Evolutionary conservation across 1,140 invertebrate genomes (phyloP).

Genomic region (Drosophila parvula): DNA sequence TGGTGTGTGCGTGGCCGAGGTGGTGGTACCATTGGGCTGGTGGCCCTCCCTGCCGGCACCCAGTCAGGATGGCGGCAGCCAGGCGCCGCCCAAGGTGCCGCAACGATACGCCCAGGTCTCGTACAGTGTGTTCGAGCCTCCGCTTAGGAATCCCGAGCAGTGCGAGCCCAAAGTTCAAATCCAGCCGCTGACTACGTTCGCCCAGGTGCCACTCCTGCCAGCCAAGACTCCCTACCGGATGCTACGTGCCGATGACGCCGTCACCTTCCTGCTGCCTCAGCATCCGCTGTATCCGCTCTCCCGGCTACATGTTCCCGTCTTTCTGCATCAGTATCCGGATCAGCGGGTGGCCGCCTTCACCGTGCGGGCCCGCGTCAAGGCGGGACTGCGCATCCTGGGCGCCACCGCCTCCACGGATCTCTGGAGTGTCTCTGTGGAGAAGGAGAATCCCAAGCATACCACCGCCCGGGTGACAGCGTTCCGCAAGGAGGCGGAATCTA

Average conservation of each 20-base stretch:
- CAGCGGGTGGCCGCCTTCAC: constrained; percentile 90
- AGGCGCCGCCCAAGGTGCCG: constrained; percentile 86
- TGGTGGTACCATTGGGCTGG: constrained; percentile 92
- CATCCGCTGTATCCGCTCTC: constrained; percentile 94
- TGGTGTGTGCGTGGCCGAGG: constrained; percentile 93
- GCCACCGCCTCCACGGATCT: constrained; percentile 90
- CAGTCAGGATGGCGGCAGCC: constrained; percentile 85
- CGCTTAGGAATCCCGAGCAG: constrained; percentile 87
- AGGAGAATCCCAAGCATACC: constrained; percentile 91
- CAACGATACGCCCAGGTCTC: constrained; percentile 90
- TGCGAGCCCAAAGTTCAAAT: constrained; percentile 91
- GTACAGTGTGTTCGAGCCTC: constrained; percentile 92
- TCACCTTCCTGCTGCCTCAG: constrained; percentile 94
- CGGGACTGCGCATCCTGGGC: constrained; percentile 91
- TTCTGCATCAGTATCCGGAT: constrained; percentile 88
- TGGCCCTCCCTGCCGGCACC: constrained; percentile 91
- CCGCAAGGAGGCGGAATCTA: constrained; percentile 85
- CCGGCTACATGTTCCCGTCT: constrained; percentile 93
- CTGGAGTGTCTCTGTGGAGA: constrained; percentile 94
- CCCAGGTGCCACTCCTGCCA: constrained; percentile 88
- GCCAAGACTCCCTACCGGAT: constrained; percentile 93
- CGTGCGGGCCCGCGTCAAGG: constrained; percentile 93
- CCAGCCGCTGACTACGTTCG: constrained; percentile 86
- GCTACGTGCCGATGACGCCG: constrained; percentile 90
- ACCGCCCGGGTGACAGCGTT: constrained; percentile 93